Evolutionary conservation across 2,113 vertebrate genomes (phyloP).

Genomic region (Lota lota): DNA sequence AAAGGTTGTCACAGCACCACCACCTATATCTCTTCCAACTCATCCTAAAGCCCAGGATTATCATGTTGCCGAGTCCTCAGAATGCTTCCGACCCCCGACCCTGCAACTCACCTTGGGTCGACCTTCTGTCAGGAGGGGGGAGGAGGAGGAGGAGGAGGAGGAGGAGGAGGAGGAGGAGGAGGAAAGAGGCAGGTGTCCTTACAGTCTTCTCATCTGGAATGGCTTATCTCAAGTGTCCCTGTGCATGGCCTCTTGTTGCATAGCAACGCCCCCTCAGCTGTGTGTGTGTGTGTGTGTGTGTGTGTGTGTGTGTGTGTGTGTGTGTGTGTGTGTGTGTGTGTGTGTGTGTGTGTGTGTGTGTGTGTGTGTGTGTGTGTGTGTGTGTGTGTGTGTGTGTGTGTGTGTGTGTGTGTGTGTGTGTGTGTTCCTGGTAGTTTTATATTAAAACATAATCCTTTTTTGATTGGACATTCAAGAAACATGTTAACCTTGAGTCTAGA

Average conservation of each 20-base stretch:
- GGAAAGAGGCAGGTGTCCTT: neutral
- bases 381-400: slow-evolving; percentile 3
- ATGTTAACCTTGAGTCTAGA: too few relatives aligned
- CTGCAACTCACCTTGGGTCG: slow-evolving; percentile 9
- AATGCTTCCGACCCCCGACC: neutral
- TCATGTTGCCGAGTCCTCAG: slow-evolving; percentile 19
- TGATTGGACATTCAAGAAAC: too few relatives aligned
- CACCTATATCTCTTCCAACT: neutral
- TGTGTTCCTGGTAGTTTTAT: neutral
- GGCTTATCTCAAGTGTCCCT: slow-evolving; percentile 37
- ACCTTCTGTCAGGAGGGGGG: slow-evolving; percentile 10
- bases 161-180: too few relatives aligned
- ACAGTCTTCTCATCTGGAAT: slow-evolving; percentile 10
- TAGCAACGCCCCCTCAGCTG: neutral
- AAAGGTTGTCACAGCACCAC: slow-evolving; percentile 32
- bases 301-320: slow-evolving; percentile 1
- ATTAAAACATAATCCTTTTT: too few relatives aligned
- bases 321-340: slow-evolving; percentile 6
- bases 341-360: neutral
- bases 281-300: neutral
- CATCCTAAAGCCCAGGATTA: slow-evolving; percentile 24
- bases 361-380: slow-evolving; percentile 1
- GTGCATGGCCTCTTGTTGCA: slow-evolving; percentile 11
- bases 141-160: neutral
- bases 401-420: slow-evolving; percentile 1